A percentile compares a stretch with the other conserved stretches of the same genome.
These are phyloP conservation scores for Haemorhous mexicanus DNA, from an alignment of 2,113 vertebrate species.

Conservation along the genomic window DNA sequence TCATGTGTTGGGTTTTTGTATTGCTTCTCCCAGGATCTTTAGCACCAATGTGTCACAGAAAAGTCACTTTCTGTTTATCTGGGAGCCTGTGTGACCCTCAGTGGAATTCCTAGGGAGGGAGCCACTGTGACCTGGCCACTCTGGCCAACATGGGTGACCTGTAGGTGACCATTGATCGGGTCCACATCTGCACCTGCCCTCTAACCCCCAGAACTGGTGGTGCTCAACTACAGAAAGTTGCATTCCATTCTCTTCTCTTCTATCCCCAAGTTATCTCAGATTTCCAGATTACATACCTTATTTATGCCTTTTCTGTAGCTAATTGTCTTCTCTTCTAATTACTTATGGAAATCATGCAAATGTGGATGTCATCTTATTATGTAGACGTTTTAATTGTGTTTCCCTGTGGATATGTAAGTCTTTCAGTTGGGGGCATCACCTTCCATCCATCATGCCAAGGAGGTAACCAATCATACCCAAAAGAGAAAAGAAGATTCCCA, in stretches of 20 bases:
- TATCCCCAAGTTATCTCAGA: neutral
- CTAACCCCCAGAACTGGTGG: neutral
- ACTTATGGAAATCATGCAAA: neutral
- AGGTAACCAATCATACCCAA: neutral
- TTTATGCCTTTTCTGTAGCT: neutral
- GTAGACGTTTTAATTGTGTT: neutral
- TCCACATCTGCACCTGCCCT: neutral
- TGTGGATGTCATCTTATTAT: neutral
- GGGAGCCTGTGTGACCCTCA: neutral
- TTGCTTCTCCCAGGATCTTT: neutral
- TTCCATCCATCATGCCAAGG: neutral
- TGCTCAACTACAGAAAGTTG: neutral
- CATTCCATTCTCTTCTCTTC: neutral
- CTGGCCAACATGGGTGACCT: neutral
- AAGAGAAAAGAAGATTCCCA: neutral
- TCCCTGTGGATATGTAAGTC: neutral
- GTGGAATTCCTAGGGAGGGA: neutral
- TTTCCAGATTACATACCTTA: neutral
- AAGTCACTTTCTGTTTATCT: neutral
- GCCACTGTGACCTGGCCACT: neutral
- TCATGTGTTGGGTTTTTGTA: neutral
- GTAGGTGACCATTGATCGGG: neutral
- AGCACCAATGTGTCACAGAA: neutral
- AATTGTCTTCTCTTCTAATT: neutral
- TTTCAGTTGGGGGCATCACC: neutral